phyloP scores from a whole-genome alignment of 2,888 invertebrate genomes.

The Hedya salicella region DNA sequence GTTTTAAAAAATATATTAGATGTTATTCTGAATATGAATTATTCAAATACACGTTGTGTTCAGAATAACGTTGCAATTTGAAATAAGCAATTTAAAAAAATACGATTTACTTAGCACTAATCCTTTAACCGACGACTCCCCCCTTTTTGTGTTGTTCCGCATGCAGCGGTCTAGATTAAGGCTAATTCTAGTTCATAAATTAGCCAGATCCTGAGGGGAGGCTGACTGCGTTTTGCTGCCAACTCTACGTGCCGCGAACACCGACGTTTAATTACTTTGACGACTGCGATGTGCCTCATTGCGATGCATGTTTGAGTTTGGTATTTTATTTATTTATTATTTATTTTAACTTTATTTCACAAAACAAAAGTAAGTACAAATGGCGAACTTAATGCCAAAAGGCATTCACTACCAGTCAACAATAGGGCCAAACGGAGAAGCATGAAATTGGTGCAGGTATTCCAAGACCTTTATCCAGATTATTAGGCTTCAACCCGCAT shows the following conservation, averaged over 20 bases:
- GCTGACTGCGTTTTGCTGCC: conserved; percentile 56
- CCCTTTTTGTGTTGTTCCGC: conserved; percentile 4
- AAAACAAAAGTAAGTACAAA: too few relatives aligned
- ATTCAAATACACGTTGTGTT: too few relatives aligned
- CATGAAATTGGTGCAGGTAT: too few relatives aligned
- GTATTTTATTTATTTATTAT: too few relatives aligned
- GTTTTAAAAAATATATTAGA: too few relatives aligned
- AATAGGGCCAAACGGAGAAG: too few relatives aligned
- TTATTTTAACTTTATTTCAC: too few relatives aligned
- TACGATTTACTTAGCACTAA: not conserved
- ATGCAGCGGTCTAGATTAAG: conserved; percentile 52
- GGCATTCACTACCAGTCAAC: too few relatives aligned
- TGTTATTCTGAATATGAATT: too few relatives aligned
- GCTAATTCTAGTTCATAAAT: conserved; percentile 59
- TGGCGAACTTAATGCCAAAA: too few relatives aligned
- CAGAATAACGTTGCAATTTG: too few relatives aligned
- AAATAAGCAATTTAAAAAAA: too few relatives aligned
- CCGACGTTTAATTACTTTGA: conserved; percentile 38
- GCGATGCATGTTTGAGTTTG: conserved; percentile 41
- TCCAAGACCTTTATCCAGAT: conserved; percentile 22
- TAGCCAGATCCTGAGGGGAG: conserved; percentile 53
- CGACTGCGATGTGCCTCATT: conserved; percentile 40
- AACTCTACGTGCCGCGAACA: conserved; percentile 44
- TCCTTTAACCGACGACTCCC: not conserved
- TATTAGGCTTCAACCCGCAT: not conserved